Evolutionary conservation across 2,113 vertebrate species (phyloP).

Genomic region (Pipa parva): DNA sequence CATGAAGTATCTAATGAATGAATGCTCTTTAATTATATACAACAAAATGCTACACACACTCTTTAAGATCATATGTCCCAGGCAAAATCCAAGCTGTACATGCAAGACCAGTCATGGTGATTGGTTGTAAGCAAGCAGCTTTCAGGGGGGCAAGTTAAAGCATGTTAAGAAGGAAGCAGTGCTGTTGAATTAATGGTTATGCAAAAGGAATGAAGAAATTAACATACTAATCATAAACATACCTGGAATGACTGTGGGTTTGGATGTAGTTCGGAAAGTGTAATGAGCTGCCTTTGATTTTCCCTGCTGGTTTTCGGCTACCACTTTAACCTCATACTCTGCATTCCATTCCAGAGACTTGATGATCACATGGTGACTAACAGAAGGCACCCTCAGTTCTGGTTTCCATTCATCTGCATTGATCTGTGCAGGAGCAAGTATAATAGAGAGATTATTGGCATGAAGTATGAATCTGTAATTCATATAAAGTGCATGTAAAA

Average conservation of each 20-base stretch:
- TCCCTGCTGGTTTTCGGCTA: conserved; percentile 91
- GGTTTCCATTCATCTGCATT: conserved; percentile 80
- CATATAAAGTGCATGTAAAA: too few species aligned
- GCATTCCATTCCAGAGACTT: conserved; percentile 86
- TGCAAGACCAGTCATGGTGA: conserved; percentile 55
- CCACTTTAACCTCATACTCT: conserved; percentile 84
- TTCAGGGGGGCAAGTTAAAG: conserved; percentile 56
- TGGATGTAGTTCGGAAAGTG: conserved; percentile 76
- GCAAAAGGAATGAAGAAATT: conserved; percentile 45
- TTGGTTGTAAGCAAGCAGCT: conserved; percentile 68
- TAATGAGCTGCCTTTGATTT: conserved; percentile 79
- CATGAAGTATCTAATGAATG: not conserved
- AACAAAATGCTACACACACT: not conserved
- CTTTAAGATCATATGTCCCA: conserved; percentile 7
- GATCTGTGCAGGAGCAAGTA: conserved; percentile 60
- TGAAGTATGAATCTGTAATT: too few species aligned
- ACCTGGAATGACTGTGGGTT: conserved; percentile 91
- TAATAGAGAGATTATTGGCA: too few species aligned
- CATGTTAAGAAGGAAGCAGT: conserved; percentile 58
- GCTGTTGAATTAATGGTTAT: conserved; percentile 58
- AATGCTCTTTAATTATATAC: not conserved
- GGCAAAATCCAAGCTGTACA: conserved; percentile 50
- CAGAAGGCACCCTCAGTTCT: conserved; percentile 79
- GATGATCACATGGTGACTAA: conserved; percentile 77
- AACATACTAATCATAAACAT: conserved; percentile 46